These are phyloP conservation scores for Picus viridis DNA, from an alignment of 2,797 vertebrate genomes.

Conservation along the genomic window DNA sequence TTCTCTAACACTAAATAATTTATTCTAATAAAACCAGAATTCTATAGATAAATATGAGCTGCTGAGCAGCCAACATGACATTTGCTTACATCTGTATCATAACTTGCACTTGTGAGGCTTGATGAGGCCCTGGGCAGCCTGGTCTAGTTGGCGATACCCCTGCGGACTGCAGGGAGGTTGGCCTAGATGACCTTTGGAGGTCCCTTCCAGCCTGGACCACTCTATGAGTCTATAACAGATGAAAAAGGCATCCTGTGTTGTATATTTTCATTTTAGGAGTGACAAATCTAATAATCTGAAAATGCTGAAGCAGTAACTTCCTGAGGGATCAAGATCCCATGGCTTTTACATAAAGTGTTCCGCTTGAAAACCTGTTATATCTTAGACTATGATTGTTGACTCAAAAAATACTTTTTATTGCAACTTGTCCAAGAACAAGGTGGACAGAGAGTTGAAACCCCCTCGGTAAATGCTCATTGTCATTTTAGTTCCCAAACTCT, in stretches of 20 bases:
- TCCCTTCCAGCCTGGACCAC: too few relatives aligned
- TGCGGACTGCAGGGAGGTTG: too few relatives aligned
- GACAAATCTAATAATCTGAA: not conserved
- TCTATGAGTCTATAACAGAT: not conserved
- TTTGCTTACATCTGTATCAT: not conserved
- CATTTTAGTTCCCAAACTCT: not conserved
- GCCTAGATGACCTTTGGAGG: too few relatives aligned
- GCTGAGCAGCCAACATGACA: not conserved
- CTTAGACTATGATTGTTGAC: not conserved
- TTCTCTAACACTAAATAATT: not conserved
- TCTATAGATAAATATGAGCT: not conserved
- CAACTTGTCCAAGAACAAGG: not conserved
- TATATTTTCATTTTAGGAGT: not conserved
- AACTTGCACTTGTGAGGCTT: not conserved
- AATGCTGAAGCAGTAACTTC: not conserved
- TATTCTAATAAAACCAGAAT: not conserved
- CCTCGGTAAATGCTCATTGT: not conserved
- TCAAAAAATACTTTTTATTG: not conserved
- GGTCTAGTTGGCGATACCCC: too few relatives aligned
- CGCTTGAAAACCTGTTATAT: not conserved
- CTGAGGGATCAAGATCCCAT: not conserved
- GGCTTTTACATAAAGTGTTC: not conserved
- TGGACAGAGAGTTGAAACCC: not conserved
- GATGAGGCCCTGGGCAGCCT: too few relatives aligned
- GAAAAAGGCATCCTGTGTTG: not conserved